phyloP scores from a whole-genome alignment of 2,888 invertebrate genomes.

The Nemotelus nigrinus region DNA sequence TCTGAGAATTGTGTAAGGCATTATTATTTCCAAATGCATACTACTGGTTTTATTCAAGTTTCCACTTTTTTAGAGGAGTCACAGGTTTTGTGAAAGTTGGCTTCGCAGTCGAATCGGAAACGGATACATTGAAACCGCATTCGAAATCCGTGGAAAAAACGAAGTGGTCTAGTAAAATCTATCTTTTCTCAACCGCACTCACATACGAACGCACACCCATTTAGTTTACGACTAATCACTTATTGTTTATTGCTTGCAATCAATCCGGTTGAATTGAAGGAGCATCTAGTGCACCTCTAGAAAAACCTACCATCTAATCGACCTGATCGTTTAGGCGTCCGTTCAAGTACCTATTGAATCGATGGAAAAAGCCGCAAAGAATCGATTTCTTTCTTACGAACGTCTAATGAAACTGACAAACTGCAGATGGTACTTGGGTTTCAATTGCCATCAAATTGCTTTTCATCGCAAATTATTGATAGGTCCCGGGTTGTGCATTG shows the following conservation, averaged over 20 bases:
- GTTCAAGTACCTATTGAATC: not conserved
- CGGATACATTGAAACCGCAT: constrained; percentile 1
- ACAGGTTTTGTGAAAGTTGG: constrained; percentile 12
- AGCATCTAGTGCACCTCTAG: no score
- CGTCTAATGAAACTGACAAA: constrained; percentile 3
- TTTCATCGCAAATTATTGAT: not conserved
- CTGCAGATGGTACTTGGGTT: constrained; percentile 9
- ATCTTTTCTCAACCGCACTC: constrained; percentile 10
- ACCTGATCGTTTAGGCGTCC: not conserved
- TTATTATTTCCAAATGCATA: no score
- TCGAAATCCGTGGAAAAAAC: not conserved
- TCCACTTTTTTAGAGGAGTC: not conserved
- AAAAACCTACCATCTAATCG: no score
- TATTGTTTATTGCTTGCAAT: constrained; percentile 23
- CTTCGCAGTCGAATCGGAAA: constrained; percentile 13
- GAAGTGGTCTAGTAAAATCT: no score
- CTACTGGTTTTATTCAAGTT: not conserved
- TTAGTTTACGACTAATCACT: constrained; percentile 37
- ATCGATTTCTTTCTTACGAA: constrained; percentile 26
- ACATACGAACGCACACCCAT: constrained; percentile 24
- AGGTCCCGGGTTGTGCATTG: not conserved
- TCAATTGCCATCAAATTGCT: not conserved
- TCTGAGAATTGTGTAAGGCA: no score
- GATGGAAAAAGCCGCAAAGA: constrained; percentile 20
- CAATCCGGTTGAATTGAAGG: not conserved